phyloP scores from a whole-genome alignment of 2,797 vertebrate species.

The Cercopithecus petaurista region DNA sequence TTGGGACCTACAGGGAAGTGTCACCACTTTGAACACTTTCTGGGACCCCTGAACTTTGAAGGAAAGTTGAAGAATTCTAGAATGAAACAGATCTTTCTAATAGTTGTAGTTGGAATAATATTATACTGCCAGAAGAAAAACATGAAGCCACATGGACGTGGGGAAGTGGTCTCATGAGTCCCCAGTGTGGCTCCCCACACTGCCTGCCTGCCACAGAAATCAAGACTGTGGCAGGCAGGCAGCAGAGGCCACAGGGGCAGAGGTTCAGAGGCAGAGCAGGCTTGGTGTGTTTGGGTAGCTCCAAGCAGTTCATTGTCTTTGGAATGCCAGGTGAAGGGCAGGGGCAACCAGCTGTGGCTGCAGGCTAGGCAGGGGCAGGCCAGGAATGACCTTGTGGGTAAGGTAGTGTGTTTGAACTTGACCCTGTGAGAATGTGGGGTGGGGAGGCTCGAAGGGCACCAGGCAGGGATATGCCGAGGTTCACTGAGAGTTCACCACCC shows the following conservation, averaged over 20 bases:
- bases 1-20: neutral
- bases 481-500: neutral
- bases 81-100: neutral
- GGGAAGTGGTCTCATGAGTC: neutral
- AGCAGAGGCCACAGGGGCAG: neutral
- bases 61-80: neutral
- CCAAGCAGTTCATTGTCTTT: neutral
- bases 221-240: neutral
- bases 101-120: neutral
- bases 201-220: neutral
- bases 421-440: neutral
- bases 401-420: neutral
- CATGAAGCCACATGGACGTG: rapidly evolving
- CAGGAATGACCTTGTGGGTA: neutral
- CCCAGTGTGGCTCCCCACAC: neutral
- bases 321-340: neutral
- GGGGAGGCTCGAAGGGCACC: neutral
- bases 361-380: neutral
- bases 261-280: neutral
- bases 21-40: neutral
- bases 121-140: neutral
- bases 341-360: neutral
- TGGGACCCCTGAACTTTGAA: neutral
- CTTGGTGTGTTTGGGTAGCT: neutral
- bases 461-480: neutral